Evolutionary conservation across 2,797 vertebrate species (phyloP).

Genomic region (Phalloptychus januarius): DNA sequence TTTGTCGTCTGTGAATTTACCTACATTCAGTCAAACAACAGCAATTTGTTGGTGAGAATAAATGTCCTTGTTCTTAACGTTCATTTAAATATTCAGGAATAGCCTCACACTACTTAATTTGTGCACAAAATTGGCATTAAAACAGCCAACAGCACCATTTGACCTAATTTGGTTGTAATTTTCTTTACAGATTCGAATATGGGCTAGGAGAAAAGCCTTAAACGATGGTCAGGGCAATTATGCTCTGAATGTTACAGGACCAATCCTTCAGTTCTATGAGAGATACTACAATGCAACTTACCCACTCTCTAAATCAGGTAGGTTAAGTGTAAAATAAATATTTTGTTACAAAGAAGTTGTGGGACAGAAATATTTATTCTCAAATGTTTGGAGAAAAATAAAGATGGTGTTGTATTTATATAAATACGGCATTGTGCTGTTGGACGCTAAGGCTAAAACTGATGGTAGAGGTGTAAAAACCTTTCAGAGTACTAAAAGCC

Average conservation of each 20-base stretch:
- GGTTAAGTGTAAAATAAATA: constrained; percentile 8
- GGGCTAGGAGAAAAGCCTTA: constrained; percentile 87
- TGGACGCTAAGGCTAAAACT: neutral
- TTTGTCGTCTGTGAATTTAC: constrained; percentile 88
- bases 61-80: neutral
- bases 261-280: constrained; percentile 86
- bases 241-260: constrained; percentile 78
- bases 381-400: neutral
- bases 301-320: constrained; percentile 90
- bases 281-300: constrained; percentile 79
- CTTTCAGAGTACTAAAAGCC: neutral
- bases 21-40: fast-evolving
- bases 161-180: neutral
- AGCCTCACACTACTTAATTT: neutral
- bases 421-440: neutral
- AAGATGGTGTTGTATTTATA: neutral
- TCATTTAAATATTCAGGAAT: neutral
- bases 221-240: constrained; percentile 72
- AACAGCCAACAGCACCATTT: neutral
- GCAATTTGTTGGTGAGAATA: constrained; percentile 67
- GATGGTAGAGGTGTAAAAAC: neutral
- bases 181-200: constrained; percentile 86
- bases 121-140: neutral
- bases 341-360: neutral
- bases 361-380: neutral